A percentile compares a stretch with the other conserved stretches of the same genome.
phyloP scores from a whole-genome alignment of 2,888 invertebrate species.

The Temnothorax unifasciatus region DNA sequence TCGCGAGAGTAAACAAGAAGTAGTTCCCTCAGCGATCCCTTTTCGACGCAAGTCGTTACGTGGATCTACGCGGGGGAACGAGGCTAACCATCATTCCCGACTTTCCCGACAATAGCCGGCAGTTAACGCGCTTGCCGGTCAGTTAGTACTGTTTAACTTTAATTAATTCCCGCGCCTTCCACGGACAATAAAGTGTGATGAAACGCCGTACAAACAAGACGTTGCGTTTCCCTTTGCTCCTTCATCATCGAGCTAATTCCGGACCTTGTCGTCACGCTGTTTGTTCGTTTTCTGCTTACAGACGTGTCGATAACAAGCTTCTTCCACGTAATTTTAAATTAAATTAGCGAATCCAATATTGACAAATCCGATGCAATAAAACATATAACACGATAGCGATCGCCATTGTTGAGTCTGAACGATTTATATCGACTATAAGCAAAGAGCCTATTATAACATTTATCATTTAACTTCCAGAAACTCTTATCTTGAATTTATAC shows the following conservation, averaged over 20 bases:
- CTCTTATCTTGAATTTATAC: background rate
- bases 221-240: conserved; percentile 44
- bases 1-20: conserved; percentile 38
- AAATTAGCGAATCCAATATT: conserved; percentile 10
- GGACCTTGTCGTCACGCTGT: conserved; percentile 21
- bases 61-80: conserved; percentile 9
- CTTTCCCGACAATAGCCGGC: conserved; percentile 71
- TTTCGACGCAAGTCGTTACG: conserved; percentile 42
- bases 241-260: conserved; percentile 59
- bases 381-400: background rate
- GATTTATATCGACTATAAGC: conserved; percentile 1
- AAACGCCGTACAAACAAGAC: conserved; percentile 79
- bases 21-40: conserved; percentile 9
- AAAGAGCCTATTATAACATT: background rate
- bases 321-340: conserved; percentile 24
- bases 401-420: background rate
- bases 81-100: conserved; percentile 45
- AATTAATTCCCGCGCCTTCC: conserved; percentile 79
- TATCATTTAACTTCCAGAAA: background rate
- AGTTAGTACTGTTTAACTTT: conserved; percentile 82
- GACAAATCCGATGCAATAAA: conserved; percentile 15
- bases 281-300: conserved; percentile 20
- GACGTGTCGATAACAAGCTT: background rate
- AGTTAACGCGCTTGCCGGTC: conserved; percentile 79
- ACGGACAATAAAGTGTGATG: conserved; percentile 79